Conservation (phyloP, 1,140 invertebrate species). For the Ectropis grisescens region DNA sequence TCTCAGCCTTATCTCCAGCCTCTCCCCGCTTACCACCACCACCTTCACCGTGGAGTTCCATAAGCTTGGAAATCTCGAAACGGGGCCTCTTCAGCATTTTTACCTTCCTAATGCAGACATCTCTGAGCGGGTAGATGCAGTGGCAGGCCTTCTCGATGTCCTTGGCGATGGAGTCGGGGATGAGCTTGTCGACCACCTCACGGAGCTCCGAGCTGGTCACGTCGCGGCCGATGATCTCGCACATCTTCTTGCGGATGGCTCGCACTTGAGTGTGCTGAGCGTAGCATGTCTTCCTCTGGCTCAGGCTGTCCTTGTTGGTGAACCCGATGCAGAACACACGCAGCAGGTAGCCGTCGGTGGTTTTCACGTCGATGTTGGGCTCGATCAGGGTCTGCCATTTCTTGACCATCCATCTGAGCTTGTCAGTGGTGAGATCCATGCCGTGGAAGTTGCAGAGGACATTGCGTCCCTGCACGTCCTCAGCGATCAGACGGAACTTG, state of each 20-base stretch:
- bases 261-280: conserved; percentile 95
- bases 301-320: conserved; percentile 94
- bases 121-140: conserved; percentile 96
- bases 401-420: conserved; percentile 98
- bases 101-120: conserved; percentile 98
- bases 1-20: conserved; percentile 91
- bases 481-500: conserved; percentile 96
- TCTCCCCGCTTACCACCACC: conserved; percentile 77
- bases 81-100: conserved; percentile 99
- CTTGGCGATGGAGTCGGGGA: conserved; percentile 98
- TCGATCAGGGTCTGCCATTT: conserved; percentile 99
- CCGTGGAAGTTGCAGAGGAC: conserved; percentile 99
- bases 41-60: conserved; percentile 95
- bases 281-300: conserved; percentile 97
- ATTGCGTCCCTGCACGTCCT: conserved; percentile 95
- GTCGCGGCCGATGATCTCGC: conserved; percentile 94
- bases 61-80: conserved; percentile 95
- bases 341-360: conserved; percentile 96
- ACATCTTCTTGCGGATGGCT: conserved; percentile 95
- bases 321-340: conserved; percentile 99
- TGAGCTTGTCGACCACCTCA: conserved; percentile 94
- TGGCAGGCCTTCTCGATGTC: conserved; percentile 98
- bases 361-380: conserved; percentile 97
- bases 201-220: conserved; percentile 91
- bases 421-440: conserved; percentile 99